Base-by-base conservation (phyloP, 2,797 vertebrate species). In the Enteromius unitaeniatus region DNA sequence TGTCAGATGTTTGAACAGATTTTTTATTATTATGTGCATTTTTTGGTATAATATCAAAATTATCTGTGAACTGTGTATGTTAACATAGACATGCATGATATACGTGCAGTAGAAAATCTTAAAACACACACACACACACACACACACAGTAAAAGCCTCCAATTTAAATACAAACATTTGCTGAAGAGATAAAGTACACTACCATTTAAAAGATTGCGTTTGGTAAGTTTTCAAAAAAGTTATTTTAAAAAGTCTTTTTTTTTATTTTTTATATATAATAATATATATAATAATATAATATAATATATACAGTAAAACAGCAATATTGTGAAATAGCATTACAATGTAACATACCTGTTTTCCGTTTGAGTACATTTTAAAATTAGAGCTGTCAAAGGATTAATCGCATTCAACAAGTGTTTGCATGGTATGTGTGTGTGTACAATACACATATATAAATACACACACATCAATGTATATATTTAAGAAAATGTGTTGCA, bases 51-150 rank as follows among this genome's bases (percentile, higher is more conserved):
- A 19, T 72, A 53, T 49, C 40, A 45, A 28, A 31, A 11, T 21
- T 5, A 26, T 31, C 49, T 51, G 17, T 51, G 26, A 73, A 51
- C 4, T 21, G 23, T 74, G 47, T 10, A 4, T n/a, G 47, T 19
- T 19, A 73, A 53, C 34, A 28, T 74, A 53, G 31, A 10, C 10
- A 11, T 34, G 19, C 2, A 14, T 21, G 45, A 78, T 60, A 47
- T 72, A 47, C 10, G 42, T 68, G 55, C 7, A 79, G 77, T 79
- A 68, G 2, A 79, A 55, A 69, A 55, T 23, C 14, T 26, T 19
- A 8, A 19, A 53, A 55, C 51, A 31, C 19, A 15, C 7, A 40
- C 0, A 15, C 15, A 53, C 40, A 40, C 37, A 40, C 37, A 28
- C 17, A 14, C 6, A 37, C 0, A 15, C 19, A 55, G 9, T 4